phyloP scores from a whole-genome alignment of 2,113 vertebrate species.

The Natator depressus region DNA sequence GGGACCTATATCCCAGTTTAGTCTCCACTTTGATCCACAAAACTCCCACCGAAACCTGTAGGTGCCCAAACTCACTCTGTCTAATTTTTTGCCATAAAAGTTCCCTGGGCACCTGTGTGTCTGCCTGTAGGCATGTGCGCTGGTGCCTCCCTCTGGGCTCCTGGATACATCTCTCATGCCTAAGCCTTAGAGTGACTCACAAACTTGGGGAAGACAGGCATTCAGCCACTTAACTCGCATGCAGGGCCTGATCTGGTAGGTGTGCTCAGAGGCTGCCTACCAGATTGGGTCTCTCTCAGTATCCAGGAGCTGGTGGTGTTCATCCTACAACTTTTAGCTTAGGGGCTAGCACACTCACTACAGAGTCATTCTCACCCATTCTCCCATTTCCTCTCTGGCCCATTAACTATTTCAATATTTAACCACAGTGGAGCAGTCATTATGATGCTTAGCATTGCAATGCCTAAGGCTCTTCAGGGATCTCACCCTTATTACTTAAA shows the following conservation, averaged over 20 bases:
- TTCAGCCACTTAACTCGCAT: background rate
- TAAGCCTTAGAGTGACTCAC: background rate
- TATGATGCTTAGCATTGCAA: background rate
- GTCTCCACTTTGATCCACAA: background rate
- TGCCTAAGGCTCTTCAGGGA: background rate
- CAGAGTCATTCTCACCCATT: background rate
- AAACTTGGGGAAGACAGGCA: background rate
- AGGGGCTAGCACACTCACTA: background rate
- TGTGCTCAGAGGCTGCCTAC: background rate
- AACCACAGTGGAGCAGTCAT: background rate
- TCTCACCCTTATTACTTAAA: background rate
- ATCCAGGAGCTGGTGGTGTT: background rate
- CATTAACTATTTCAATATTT: background rate
- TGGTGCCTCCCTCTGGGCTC: background rate
- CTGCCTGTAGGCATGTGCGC: background rate
- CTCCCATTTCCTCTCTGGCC: background rate
- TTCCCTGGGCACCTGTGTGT: background rate
- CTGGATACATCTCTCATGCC: background rate
- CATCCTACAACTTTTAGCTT: background rate
- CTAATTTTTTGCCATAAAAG: background rate
- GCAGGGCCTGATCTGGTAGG: background rate
- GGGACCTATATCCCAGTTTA: rapidly evolving
- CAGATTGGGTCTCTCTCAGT: background rate
- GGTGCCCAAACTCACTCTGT: background rate
- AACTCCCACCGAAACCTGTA: background rate